Evolutionary conservation across 2,797 vertebrate species (phyloP).

Genomic region (Ctenopoma multispine): DNA sequence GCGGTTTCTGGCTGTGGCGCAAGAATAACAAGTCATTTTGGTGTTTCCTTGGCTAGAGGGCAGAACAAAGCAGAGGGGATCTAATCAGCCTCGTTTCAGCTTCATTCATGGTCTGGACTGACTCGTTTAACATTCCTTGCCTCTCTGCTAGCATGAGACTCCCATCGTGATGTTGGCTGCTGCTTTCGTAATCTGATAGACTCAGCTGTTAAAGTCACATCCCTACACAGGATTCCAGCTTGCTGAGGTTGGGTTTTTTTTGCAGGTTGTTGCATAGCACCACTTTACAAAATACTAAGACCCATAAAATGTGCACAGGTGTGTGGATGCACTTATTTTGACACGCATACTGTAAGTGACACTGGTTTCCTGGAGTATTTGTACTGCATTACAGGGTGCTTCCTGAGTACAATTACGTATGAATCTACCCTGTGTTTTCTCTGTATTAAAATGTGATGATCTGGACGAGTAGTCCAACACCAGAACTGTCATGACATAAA

Average conservation of each 20-base stretch:
- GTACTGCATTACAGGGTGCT: too few species aligned
- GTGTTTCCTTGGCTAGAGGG: conserved; percentile 78
- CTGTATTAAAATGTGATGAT: too few species aligned
- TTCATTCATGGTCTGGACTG: conserved; percentile 68
- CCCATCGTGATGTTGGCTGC: conserved; percentile 39
- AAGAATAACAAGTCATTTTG: conserved; percentile 80
- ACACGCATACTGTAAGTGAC: not conserved
- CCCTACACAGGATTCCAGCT: conserved; percentile 36
- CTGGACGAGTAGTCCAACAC: too few species aligned
- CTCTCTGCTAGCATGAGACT: conserved; percentile 53
- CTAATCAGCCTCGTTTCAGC: conserved; percentile 73
- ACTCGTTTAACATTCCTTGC: conserved; percentile 61
- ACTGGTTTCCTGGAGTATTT: too few species aligned
- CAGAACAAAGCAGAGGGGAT: conserved; percentile 68
- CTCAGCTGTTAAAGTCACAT: conserved; percentile 43
- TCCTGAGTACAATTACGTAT: too few species aligned
- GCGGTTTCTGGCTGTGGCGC: conserved; percentile 65
- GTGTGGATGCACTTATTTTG: not conserved
- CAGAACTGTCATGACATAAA: too few species aligned
- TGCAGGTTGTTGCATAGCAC: conserved; percentile 33
- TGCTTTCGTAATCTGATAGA: conserved; percentile 49
- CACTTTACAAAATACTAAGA: conserved; percentile 4
- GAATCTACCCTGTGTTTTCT: too few species aligned
- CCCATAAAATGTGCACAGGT: not conserved
- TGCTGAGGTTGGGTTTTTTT: conserved; percentile 36